Evolutionary conservation across 2,113 vertebrate genomes (phyloP).

Genomic region (Grammomys surdaster): DNA sequence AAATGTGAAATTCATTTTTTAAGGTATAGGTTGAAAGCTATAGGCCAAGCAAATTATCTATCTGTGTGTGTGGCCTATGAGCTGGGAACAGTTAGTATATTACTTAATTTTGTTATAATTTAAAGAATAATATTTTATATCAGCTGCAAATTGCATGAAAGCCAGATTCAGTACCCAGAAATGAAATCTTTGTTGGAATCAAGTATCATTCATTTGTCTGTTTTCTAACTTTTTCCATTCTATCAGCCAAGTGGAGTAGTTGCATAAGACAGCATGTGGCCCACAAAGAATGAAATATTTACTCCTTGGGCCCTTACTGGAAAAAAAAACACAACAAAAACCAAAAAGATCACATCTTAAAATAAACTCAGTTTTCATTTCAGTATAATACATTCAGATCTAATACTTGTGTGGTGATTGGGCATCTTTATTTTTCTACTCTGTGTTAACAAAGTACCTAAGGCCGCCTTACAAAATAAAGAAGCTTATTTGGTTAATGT

Average conservation of each 20-base stretch:
- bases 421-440: background rate
- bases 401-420: background rate
- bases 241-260: background rate
- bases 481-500: background rate
- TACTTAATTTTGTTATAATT: slow-evolving; percentile 19
- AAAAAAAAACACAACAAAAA: background rate
- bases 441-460: background rate
- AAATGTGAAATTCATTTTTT: background rate
- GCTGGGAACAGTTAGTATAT: background rate
- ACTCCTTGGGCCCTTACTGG: background rate
- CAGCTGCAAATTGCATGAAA: background rate
- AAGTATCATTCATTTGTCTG: background rate
- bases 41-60: background rate
- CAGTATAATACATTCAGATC: background rate
- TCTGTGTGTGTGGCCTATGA: background rate
- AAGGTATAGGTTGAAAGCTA: background rate
- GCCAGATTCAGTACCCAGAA: background rate
- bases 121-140: background rate
- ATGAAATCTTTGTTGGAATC: slow-evolving; percentile 23
- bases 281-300: background rate
- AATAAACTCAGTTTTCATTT: slow-evolving; percentile 10
- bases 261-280: background rate
- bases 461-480: background rate
- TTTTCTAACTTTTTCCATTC: background rate
- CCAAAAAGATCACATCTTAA: background rate